Conservation (phyloP, 2,797 vertebrate species). For the Bradypodion pumilum region DNA sequence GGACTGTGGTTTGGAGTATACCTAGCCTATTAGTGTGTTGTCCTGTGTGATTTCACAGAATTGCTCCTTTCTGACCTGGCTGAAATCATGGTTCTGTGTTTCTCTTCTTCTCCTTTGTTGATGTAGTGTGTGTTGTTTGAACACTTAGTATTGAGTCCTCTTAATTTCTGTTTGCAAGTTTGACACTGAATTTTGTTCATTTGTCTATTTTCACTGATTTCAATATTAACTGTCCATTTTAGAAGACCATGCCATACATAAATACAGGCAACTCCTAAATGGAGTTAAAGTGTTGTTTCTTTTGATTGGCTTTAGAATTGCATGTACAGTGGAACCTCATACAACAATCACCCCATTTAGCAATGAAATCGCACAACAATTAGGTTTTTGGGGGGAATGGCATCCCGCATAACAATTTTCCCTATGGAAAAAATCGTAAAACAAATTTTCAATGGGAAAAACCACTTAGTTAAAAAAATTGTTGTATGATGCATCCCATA, state of each 20-base stretch:
- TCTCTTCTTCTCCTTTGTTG: background rate
- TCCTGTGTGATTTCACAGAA: background rate
- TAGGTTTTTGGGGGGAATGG: no score
- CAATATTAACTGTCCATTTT: background rate
- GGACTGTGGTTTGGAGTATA: background rate
- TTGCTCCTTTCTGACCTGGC: background rate
- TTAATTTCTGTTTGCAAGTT: background rate
- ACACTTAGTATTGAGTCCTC: background rate
- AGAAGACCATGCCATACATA: background rate
- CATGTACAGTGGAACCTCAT: no score
- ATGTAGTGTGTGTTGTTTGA: background rate
- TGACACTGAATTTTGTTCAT: background rate
- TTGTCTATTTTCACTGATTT: background rate
- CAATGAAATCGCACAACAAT: no score
- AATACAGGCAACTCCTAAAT: background rate
- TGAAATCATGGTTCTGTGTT: slow-evolving; percentile 13
- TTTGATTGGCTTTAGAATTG: background rate
- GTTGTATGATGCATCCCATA: no score
- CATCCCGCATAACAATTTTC: no score
- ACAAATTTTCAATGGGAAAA: no score
- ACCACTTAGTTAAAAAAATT: no score
- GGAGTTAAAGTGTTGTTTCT: background rate
- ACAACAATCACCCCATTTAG: no score
- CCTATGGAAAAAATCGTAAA: no score
- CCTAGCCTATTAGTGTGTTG: background rate